Evolutionary conservation across 2,888 invertebrate genomes (phyloP).

Genomic region (Anoplius nigerrimus): DNA sequence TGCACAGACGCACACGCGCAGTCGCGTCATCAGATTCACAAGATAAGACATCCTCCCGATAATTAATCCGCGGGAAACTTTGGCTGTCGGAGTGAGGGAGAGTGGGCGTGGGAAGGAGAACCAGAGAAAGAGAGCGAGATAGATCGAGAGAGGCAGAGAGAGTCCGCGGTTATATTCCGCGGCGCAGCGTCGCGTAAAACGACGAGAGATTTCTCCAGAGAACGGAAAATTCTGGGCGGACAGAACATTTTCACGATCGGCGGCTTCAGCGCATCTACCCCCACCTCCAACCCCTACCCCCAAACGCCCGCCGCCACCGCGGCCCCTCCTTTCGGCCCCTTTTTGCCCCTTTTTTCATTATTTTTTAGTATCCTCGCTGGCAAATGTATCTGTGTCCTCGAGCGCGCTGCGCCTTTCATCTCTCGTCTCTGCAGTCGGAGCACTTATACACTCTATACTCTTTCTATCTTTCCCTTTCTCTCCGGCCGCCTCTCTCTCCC

Average conservation of each 20-base stretch:
- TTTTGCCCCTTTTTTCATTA: constrained; percentile 51
- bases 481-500: not conserved
- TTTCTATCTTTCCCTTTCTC: constrained; percentile 19
- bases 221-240: constrained; percentile 43
- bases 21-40: no score
- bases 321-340: constrained; percentile 21
- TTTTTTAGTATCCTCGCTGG: constrained; percentile 60
- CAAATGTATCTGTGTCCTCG: constrained; percentile 69
- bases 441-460: constrained; percentile 70
- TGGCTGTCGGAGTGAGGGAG: not conserved
- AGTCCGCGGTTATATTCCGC: not conserved
- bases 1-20: no score
- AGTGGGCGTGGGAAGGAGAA: not conserved
- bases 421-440: constrained; percentile 68
- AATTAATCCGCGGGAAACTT: not conserved
- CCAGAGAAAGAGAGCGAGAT: no score
- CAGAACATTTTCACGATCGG: constrained; percentile 32
- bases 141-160: no score
- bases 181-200: constrained; percentile 21
- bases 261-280: constrained; percentile 30
- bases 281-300: constrained; percentile 22
- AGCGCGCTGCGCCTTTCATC: constrained; percentile 71
- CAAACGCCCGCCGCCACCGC: not conserved
- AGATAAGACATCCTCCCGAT: not conserved
- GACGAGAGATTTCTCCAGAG: constrained; percentile 45